phyloP scores from a whole-genome alignment of 2,797 vertebrate genomes.

The Intellagama lesueurii region DNA sequence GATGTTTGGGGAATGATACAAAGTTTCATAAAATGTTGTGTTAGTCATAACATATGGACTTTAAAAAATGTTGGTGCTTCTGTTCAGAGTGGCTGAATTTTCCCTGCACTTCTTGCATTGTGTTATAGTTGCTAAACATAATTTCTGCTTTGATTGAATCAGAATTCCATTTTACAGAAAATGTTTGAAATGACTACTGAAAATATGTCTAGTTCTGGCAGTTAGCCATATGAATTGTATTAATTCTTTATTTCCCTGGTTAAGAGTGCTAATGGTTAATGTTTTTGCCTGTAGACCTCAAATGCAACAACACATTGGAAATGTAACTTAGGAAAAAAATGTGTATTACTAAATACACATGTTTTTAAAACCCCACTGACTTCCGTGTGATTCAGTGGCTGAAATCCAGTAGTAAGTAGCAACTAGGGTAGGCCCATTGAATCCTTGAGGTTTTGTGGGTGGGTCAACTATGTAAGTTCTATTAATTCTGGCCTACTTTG shows the following conservation, averaged over 20 bases:
- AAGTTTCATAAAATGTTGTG: neutral
- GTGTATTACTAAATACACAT: neutral
- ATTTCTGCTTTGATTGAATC: conserved; percentile 78
- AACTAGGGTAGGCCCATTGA: neutral
- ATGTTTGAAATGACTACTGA: conserved; percentile 74
- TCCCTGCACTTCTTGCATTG: conserved; percentile 73
- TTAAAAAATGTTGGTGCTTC: neutral
- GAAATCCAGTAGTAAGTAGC: neutral
- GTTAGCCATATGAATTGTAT: conserved; percentile 69
- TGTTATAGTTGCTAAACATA: conserved; percentile 67
- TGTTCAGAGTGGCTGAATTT: conserved; percentile 59
- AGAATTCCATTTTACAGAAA: conserved; percentile 70
- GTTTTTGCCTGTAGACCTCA: conserved; percentile 34
- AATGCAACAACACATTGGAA: fast-evolving
- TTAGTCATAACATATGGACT: neutral
- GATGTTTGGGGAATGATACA: neutral
- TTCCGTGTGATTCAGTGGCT: neutral
- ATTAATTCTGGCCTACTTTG: too few relatives aligned
- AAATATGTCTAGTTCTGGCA: conserved; percentile 71
- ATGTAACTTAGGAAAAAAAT: conserved; percentile 10
- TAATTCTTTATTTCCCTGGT: conserved; percentile 55
- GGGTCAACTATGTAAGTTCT: too few relatives aligned
- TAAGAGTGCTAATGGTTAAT: conserved; percentile 50
- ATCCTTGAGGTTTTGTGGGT: neutral
- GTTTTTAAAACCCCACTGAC: neutral